These are phyloP conservation scores for Caenorhabditis inopinata DNA, from an alignment of 1,140 invertebrate species.

Conservation along the genomic window DNA sequence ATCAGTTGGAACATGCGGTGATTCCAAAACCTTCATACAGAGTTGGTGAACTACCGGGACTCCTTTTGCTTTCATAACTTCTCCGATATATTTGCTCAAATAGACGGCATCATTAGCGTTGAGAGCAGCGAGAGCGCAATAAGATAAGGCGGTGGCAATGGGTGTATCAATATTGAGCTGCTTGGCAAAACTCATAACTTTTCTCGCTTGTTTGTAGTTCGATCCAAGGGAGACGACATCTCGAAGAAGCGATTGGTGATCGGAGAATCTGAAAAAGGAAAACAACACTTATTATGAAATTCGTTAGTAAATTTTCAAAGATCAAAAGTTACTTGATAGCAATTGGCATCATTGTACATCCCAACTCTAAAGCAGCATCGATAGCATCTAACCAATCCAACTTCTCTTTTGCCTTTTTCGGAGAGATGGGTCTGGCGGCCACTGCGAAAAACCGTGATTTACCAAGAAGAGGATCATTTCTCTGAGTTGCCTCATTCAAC, in stretches of 20 bases:
- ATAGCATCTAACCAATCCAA: constrained; percentile 17
- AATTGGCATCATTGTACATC: constrained; percentile 2
- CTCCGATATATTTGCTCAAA: constrained; percentile 4
- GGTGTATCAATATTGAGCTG: background rate
- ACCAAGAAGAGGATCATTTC: background rate
- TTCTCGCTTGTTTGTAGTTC: background rate
- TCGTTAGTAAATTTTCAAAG: too few relatives aligned
- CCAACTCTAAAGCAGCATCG: background rate
- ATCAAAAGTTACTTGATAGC: background rate
- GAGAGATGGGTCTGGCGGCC: background rate
- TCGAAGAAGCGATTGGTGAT: background rate
- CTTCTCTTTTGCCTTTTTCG: constrained; percentile 22
- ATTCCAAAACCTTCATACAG: background rate
- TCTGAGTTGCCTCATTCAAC: background rate
- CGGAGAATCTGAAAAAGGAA: background rate
- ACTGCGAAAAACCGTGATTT: background rate
- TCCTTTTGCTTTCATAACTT: background rate
- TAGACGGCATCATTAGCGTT: background rate
- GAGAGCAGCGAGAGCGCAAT: constrained; percentile 14
- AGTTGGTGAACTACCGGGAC: background rate
- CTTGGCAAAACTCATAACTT: background rate
- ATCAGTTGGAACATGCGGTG: constrained; percentile 4
- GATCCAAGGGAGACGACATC: background rate
- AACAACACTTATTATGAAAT: too few relatives aligned
- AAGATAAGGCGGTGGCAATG: background rate